phyloP scores from a whole-genome alignment of 92 coral and sea anemone genomes.

The Parazoanthus swiftii region DNA sequence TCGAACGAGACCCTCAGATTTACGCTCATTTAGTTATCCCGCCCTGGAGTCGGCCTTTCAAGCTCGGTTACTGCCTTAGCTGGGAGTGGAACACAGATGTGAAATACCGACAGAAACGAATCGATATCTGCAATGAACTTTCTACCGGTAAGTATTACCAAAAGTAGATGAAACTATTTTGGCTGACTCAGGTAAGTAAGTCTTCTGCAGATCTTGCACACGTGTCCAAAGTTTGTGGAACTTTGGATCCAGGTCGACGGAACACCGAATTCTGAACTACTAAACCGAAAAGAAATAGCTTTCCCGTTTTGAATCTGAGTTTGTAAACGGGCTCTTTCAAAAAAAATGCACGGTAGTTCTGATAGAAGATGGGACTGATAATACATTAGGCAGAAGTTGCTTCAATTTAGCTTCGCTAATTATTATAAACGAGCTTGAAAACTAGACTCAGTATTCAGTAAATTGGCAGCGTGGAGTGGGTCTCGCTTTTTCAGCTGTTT shows the following conservation, averaged over 20 bases:
- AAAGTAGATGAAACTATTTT: not conserved
- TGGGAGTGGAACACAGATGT: constrained; percentile 99
- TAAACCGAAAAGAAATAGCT: not conserved
- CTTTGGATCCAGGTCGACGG: not conserved
- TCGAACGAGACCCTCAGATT: constrained; percentile 74
- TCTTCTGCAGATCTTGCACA: constrained; percentile 9
- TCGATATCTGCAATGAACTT: constrained; percentile 85
- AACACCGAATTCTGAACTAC: not conserved
- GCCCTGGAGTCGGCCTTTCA: constrained; percentile 96
- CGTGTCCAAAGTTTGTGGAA: constrained; percentile 3
- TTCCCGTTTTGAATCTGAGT: no score
- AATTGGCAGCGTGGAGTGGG: no score
- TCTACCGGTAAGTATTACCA: constrained; percentile 66
- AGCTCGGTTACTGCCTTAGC: constrained; percentile 90
- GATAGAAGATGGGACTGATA: no score
- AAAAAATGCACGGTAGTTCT: no score
- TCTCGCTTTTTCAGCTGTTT: no score
- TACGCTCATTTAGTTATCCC: constrained; percentile 93
- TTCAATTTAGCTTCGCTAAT: no score
- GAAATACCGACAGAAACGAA: constrained; percentile 82
- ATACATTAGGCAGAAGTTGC: no score
- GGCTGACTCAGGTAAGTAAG: not conserved
- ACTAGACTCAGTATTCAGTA: no score
- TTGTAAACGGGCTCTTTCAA: no score
- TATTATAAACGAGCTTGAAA: no score